Base-by-base conservation (phyloP, 2,797 vertebrate genomes). In the Gymnoscopelus braueri region DNA sequence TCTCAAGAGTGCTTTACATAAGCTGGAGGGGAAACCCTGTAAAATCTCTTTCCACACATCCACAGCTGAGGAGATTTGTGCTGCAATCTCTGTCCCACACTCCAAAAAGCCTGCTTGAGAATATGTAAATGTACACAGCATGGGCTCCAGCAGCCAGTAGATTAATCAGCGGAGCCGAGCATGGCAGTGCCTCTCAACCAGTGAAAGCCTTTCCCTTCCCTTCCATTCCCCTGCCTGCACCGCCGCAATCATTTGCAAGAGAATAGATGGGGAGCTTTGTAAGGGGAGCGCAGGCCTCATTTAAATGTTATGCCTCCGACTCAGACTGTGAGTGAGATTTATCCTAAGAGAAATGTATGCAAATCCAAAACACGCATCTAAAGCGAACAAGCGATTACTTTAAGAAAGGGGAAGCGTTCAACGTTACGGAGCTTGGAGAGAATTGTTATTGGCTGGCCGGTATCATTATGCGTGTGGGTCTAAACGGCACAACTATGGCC, bases 291-390 rank as follows among this genome's bases (percentile, higher is more conserved):
- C 82, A 84, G 81, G 89, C 87, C 90, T 93, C 89, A 93, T 94
- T 94, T 93, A 91, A 93, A 94, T 93, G 92, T 91, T 91, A 88
- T 92, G 91, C 90, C 89, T 92, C 79, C 84, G 71, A 90, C 90
- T 90, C 85, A 77, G 80, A 86, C 84, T 90, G 84, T 79, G 81
- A 89, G 89, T 84, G 87, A 89, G 89, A 91, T 92, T 93, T 90
- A 93, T 93, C 91, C 91, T 82, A 54, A 35, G 84, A 90, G 86
- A 92, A 93, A 93, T 92, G 82, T 92, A 93, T 93, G 93, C 93
- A 93, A 94, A 94, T 93, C 92, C 88, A 49, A 61, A 80, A 84
- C 86, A 67, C 69, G 87, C 89, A 90, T 92, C 89, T 91, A 91
- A 92, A 88, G 75, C 39, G 88, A 92, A 92, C 91, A 90, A 93